Conservation (phyloP, 2,113 vertebrate species). For the Antechinus stuartii region DNA sequence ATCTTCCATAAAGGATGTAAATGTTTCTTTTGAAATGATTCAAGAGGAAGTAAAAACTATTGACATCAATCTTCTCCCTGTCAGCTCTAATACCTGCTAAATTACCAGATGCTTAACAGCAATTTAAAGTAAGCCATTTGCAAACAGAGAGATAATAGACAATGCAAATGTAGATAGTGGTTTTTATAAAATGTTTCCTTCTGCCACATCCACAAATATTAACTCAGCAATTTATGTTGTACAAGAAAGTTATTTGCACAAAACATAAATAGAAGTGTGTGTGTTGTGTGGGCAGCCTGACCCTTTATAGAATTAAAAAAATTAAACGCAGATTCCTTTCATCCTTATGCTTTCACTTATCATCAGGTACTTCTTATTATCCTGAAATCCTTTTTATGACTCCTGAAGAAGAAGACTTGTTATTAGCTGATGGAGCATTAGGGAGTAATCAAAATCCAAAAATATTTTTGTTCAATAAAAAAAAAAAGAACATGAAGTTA, state of each 20-base stretch:
- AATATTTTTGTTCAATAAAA: conserved; percentile 59
- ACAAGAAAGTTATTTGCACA: not conserved
- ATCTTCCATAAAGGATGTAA: conserved; percentile 52
- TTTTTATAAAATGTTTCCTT: conserved; percentile 33
- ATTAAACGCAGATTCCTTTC: not conserved
- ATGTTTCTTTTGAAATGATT: conserved; percentile 47
- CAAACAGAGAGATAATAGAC: not conserved
- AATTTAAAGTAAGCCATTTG: conserved; percentile 57
- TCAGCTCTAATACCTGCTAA: conserved; percentile 52
- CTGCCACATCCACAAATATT: conserved; percentile 16
- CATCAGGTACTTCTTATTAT: conserved; percentile 47
- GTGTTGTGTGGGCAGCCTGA: not conserved
- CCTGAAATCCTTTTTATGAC: conserved; percentile 64
- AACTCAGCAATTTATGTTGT: not conserved
- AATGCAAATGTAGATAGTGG: not conserved
- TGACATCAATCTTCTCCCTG: conserved; percentile 61
- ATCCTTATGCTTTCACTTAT: conserved; percentile 44
- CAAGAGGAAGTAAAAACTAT: conserved; percentile 50
- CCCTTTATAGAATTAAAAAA: not conserved
- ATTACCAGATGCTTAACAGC: conserved; percentile 45
- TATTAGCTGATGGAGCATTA: conserved; percentile 64
- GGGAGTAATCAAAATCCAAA: conserved; percentile 67
- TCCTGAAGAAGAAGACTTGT: conserved; percentile 65
- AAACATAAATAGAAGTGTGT: not conserved
- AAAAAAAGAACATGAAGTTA: conserved; percentile 11